These are phyloP conservation scores for Phaethon lepturus DNA, from an alignment of 2,113 vertebrate species.

Conservation along the genomic window DNA sequence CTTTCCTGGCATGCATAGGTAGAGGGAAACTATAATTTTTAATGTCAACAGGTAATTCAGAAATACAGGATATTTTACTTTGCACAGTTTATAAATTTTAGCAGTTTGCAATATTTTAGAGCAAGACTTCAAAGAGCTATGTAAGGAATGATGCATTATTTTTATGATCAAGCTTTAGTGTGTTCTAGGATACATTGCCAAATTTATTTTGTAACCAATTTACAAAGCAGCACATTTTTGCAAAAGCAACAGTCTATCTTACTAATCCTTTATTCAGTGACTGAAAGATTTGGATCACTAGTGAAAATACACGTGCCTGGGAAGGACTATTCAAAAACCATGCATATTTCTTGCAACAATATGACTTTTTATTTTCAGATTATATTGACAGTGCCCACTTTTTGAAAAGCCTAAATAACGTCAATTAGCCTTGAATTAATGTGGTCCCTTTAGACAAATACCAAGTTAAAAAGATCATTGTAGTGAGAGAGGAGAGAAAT, in stretches of 20 bases:
- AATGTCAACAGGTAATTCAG: constrained; percentile 59
- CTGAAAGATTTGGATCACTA: constrained; percentile 27
- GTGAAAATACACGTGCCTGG: constrained; percentile 1
- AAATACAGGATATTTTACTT: constrained; percentile 54
- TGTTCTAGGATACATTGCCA: constrained; percentile 52
- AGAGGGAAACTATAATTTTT: constrained; percentile 32
- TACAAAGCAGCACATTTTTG: constrained; percentile 59
- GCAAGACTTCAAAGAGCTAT: constrained; percentile 28
- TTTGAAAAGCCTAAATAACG: background rate
- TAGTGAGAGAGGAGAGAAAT: background rate
- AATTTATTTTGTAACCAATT: constrained; percentile 68
- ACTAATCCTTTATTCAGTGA: constrained; percentile 48
- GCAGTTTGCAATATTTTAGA: constrained; percentile 17
- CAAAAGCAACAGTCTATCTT: constrained; percentile 54
- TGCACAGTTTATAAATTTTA: constrained; percentile 8
- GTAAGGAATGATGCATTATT: constrained; percentile 37
- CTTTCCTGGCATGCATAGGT: background rate
- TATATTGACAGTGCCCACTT: background rate
- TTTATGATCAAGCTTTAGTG: constrained; percentile 41
- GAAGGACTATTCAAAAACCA: constrained; percentile 27
- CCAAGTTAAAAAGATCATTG: background rate
- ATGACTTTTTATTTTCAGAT: background rate
- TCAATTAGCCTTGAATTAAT: background rate
- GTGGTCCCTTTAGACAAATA: background rate
- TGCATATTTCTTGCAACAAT: background rate